These are phyloP conservation scores for Anolis sagrei DNA, from an alignment of 2,113 vertebrate species.

Conservation along the genomic window DNA sequence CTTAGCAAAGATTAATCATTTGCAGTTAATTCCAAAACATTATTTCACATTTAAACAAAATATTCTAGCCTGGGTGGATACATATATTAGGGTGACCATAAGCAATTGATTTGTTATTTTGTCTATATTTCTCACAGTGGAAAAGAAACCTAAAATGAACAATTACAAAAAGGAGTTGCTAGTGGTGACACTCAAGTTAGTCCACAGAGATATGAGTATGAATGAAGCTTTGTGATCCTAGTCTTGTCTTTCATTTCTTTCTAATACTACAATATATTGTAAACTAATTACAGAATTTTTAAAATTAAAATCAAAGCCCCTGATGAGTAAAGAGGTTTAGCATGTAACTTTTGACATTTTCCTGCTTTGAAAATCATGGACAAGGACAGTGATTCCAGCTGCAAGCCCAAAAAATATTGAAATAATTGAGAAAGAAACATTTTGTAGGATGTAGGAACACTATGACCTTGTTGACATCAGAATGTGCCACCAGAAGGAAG, in stretches of 20 bases:
- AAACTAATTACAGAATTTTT: conserved; percentile 21
- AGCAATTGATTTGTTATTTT: conserved; percentile 36
- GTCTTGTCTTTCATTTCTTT: conserved; percentile 15
- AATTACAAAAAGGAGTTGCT: neutral
- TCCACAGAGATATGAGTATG: conserved; percentile 57
- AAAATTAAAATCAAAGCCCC: conserved; percentile 48
- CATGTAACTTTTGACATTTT: neutral
- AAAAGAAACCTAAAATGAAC: conserved; percentile 54
- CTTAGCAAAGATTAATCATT: conserved; percentile 38
- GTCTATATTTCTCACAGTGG: conserved; percentile 49
- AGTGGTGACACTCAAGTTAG: conserved; percentile 29
- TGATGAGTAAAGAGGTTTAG: conserved; percentile 27
- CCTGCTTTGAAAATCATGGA: conserved; percentile 23
- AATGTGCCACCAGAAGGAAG: no score
- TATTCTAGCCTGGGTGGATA: conserved; percentile 40
- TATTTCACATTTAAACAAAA: conserved; percentile 54
- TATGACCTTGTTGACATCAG: no score
- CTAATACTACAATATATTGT: conserved; percentile 22
- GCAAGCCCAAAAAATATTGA: neutral
- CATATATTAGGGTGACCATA: conserved; percentile 41
- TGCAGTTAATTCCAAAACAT: conserved; percentile 43
- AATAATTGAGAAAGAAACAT: neutral
- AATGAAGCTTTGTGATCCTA: conserved; percentile 50
- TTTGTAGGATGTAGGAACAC: neutral
- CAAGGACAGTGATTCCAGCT: neutral